Evolutionary conservation across 2,888 invertebrate species (phyloP).

Genomic region (Abrostola triplasia): DNA sequence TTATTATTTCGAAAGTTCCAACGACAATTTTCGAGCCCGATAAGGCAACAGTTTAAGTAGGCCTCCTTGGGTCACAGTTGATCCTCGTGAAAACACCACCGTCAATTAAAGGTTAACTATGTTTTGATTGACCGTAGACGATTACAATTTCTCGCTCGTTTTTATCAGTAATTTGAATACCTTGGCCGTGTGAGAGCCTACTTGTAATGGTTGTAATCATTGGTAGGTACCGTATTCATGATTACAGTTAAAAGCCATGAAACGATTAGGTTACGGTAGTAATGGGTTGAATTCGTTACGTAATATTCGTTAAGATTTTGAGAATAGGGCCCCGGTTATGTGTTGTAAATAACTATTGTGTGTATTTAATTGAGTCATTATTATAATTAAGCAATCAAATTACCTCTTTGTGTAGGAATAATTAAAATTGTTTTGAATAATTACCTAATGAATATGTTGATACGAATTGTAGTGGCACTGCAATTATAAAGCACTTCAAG

Average conservation of each 20-base stretch:
- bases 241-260: slow-evolving; percentile 43
- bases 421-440: slow-evolving; percentile 13
- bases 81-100: slow-evolving; percentile 46
- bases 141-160: slow-evolving; percentile 58
- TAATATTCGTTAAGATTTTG: slow-evolving; percentile 19
- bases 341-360: slow-evolving; percentile 2
- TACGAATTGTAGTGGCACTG: neutral
- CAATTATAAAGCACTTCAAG: neutral
- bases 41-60: slow-evolving; percentile 67
- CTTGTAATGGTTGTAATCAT: slow-evolving; percentile 36
- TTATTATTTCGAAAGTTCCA: slow-evolving; percentile 75
- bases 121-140: slow-evolving; percentile 61
- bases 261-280: slow-evolving; percentile 42
- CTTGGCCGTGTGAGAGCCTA: slow-evolving; percentile 34
- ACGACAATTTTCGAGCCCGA: slow-evolving; percentile 65
- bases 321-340: neutral
- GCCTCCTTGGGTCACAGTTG: slow-evolving; percentile 53
- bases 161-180: slow-evolving; percentile 43
- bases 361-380: slow-evolving; percentile 10
- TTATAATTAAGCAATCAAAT: slow-evolving; percentile 6
- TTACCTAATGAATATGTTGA: neutral
- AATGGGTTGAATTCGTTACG: slow-evolving; percentile 37
- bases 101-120: slow-evolving; percentile 57
- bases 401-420: neutral
- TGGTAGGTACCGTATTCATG: slow-evolving; percentile 10